Conservation (phyloP, 2,797 vertebrate genomes). For the Antennarius maculatus region DNA sequence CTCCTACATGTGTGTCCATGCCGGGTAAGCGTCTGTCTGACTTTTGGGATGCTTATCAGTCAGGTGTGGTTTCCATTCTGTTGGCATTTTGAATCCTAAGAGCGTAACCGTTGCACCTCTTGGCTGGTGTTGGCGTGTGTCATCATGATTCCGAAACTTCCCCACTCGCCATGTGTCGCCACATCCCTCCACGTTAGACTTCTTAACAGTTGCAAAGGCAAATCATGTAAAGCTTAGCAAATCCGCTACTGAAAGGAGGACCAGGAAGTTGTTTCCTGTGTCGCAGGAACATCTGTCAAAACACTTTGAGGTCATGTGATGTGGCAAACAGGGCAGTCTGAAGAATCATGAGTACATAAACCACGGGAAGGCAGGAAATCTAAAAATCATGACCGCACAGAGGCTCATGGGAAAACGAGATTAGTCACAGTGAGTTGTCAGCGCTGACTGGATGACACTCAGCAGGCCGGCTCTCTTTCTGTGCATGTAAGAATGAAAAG, state of each 20-base stretch:
- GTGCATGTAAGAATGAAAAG: too few species aligned
- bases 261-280: neutral
- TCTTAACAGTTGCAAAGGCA: neutral
- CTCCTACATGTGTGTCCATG: conserved; percentile 94
- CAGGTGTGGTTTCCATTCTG: conserved; percentile 13
- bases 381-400: conserved; percentile 29
- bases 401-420: conserved; percentile 20
- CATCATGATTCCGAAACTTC: neutral
- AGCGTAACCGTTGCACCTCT: neutral
- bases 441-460: neutral
- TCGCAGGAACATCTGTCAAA: conserved; percentile 20
- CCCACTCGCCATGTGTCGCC: too few species aligned
- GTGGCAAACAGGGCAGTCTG: neutral
- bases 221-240: neutral
- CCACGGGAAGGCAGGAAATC: conserved; percentile 34
- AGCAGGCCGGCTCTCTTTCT: too few species aligned
- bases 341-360: neutral
- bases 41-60: neutral
- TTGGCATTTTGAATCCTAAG: conserved; percentile 3
- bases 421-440: conserved; percentile 1
- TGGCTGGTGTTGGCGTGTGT: neutral
- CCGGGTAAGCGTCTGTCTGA: conserved; percentile 82
- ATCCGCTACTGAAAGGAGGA: neutral
- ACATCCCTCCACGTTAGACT: neutral
- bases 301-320: conserved; percentile 4